Conservation (phyloP, 2,113 vertebrate genomes). For the Dipodomys spectabilis region DNA sequence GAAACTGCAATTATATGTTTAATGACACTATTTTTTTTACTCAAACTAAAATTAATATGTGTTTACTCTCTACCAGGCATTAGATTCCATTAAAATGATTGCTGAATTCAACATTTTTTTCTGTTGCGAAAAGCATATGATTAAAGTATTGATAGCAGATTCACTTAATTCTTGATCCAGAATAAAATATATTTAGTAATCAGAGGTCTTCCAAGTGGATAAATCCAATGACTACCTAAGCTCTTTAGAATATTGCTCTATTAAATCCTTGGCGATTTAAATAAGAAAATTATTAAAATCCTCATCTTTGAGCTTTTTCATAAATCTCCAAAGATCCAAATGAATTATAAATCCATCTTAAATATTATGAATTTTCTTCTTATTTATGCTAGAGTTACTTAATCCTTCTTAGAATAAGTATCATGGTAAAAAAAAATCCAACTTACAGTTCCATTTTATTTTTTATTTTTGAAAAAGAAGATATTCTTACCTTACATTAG, state of each 20-base stretch:
- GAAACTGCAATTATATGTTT: background rate
- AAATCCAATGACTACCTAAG: constrained; percentile 45
- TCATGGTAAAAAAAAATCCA: background rate
- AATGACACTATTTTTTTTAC: background rate
- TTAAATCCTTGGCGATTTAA: constrained; percentile 56
- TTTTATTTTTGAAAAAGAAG: background rate
- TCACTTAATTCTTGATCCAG: background rate
- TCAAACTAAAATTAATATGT: background rate
- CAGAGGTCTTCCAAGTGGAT: background rate
- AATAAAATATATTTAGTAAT: constrained; percentile 34
- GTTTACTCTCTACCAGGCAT: background rate
- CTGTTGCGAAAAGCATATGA: background rate
- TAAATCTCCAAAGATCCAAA: constrained; percentile 33
- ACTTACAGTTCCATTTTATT: background rate
- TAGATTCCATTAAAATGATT: background rate
- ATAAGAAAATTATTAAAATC: constrained; percentile 48
- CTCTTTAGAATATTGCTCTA: constrained; percentile 31
- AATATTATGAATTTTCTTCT: constrained; percentile 36
- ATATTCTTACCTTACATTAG: background rate
- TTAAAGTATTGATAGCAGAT: background rate
- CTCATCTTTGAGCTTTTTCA: constrained; percentile 19
- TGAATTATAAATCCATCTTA: constrained; percentile 51
- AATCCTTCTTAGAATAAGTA: constrained; percentile 26
- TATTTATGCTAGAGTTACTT: constrained; percentile 12
- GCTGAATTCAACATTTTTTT: background rate